Evolutionary conservation across 2,888 invertebrate genomes (phyloP).

Genomic region (Dicyrtoma fusca): DNA sequence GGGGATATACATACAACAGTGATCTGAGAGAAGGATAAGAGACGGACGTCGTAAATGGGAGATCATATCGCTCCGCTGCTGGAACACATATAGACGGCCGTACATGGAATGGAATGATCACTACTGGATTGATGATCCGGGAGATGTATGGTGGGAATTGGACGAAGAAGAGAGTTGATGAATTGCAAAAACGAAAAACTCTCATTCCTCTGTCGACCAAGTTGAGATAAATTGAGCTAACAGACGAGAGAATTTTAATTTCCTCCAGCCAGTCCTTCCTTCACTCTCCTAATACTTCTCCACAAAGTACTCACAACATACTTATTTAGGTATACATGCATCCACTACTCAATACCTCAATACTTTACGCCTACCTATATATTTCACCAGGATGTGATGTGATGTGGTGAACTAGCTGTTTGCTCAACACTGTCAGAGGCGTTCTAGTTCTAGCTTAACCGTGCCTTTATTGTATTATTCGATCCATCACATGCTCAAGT

Average conservation of each 20-base stretch:
- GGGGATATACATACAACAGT: neutral
- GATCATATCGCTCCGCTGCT: neutral
- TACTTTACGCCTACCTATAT: too few species aligned
- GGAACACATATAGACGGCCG: neutral
- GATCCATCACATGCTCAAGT: too few species aligned
- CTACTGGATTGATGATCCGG: conserved; percentile 56
- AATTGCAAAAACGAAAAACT: conserved; percentile 57
- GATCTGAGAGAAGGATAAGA: neutral
- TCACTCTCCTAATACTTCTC: conserved; percentile 14
- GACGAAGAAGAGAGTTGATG: conserved; percentile 55
- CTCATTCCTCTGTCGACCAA: conserved; percentile 56
- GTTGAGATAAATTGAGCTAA: conserved; percentile 56
- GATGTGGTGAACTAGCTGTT: too few species aligned
- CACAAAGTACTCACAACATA: neutral
- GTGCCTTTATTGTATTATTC: too few species aligned
- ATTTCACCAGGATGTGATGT: too few species aligned
- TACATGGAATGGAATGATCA: conserved; percentile 44
- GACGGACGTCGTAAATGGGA: neutral
- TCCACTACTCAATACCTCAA: neutral
- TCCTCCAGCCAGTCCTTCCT: conserved; percentile 44
- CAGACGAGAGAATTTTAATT: conserved; percentile 57
- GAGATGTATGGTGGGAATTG: conserved; percentile 57
- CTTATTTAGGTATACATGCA: neutral
- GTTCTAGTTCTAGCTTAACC: too few species aligned
- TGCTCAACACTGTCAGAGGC: too few species aligned